Conservation (phyloP, 2,797 vertebrate species). For the Arnoldichthys spilopterus region DNA sequence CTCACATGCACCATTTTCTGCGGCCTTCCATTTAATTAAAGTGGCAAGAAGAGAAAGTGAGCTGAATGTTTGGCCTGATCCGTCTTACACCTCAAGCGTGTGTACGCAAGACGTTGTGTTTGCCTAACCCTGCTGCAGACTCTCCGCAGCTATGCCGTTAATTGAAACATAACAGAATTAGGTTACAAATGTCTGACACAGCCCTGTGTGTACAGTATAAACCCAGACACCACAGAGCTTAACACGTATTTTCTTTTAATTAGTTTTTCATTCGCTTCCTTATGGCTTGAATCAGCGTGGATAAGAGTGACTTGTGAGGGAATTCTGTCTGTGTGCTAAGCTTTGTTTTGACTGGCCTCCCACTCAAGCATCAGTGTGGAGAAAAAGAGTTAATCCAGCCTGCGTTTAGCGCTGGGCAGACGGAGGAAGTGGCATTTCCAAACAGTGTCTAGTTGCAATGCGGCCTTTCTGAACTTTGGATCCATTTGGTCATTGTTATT, state of each 20-base stretch:
- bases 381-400: slow-evolving; percentile 22
- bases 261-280: slow-evolving; percentile 78
- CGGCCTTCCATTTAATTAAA: slow-evolving; percentile 74
- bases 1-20: slow-evolving; percentile 67
- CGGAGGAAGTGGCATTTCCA: slow-evolving; percentile 20
- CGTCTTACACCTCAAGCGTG: slow-evolving; percentile 65
- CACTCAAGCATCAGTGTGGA: slow-evolving; percentile 35
- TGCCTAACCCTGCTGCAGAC: slow-evolving; percentile 81
- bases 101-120: slow-evolving; percentile 72
- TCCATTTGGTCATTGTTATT: neutral
- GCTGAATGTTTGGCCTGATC: slow-evolving; percentile 67
- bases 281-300: slow-evolving; percentile 69
- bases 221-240: slow-evolving; percentile 71
- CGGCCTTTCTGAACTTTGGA: slow-evolving; percentile 8
- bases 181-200: slow-evolving; percentile 81
- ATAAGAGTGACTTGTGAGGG: slow-evolving; percentile 65
- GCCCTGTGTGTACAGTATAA: slow-evolving; percentile 74
- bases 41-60: slow-evolving; percentile 54
- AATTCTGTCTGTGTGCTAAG: slow-evolving; percentile 48
- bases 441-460: slow-evolving; percentile 11
- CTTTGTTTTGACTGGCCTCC: slow-evolving; percentile 61
- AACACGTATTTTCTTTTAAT: slow-evolving; percentile 83
- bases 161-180: slow-evolving; percentile 84
- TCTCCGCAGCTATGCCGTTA: slow-evolving; percentile 78
- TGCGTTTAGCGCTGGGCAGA: slow-evolving; percentile 32